These are phyloP conservation scores for Reticulitermes lucifugus DNA, from an alignment of 2,888 invertebrate genomes.

Conservation along the genomic window DNA sequence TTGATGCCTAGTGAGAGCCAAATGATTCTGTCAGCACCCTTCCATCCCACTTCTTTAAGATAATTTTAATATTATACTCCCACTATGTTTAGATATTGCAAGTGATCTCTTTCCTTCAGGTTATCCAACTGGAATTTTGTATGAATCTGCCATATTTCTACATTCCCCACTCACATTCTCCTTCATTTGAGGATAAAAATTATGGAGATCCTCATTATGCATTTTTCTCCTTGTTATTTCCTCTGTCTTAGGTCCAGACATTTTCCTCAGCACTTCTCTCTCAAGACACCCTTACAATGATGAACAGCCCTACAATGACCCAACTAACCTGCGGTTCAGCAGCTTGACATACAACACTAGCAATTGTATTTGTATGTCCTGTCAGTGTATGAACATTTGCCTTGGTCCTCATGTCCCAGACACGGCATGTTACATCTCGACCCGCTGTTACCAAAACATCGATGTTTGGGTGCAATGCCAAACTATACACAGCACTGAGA, in stretches of 20 bases:
- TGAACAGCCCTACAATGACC: neutral
- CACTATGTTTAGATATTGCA: too few species aligned
- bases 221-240: neutral
- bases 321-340: slow-evolving; percentile 86
- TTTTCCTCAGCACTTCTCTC: too few species aligned
- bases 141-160: too few species aligned
- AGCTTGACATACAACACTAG: slow-evolving; percentile 92
- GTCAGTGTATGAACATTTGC: slow-evolving; percentile 96
- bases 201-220: neutral
- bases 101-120: too few species aligned
- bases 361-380: slow-evolving; percentile 98
- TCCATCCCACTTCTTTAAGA: too few species aligned
- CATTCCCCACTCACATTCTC: too few species aligned
- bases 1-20: too few species aligned
- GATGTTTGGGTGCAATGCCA: slow-evolving; percentile 94
- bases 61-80: too few species aligned
- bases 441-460: slow-evolving; percentile 96
- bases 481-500: slow-evolving; percentile 93
- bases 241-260: too few species aligned
- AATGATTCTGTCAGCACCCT: too few species aligned
- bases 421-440: slow-evolving; percentile 94
- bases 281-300: neutral
- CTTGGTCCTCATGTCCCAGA: slow-evolving; percentile 99
- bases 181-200: neutral
- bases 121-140: too few species aligned